Evolutionary conservation across 2,888 invertebrate species (phyloP), one percentile per base, ranked within the genome.

Genomic region (Apantesis nais): DNA sequence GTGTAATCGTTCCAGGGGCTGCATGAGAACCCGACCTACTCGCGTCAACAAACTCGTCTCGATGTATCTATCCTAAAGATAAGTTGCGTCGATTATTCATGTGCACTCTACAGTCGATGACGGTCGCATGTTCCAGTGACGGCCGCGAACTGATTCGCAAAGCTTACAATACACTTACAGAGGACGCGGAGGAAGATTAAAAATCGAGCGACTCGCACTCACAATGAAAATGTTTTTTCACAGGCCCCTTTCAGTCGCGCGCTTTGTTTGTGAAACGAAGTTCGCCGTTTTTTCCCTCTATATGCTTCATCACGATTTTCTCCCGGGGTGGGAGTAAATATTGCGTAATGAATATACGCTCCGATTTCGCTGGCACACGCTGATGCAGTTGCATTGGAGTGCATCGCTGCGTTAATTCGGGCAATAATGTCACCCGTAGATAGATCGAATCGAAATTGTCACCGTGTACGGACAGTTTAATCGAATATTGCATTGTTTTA

Each of bases 151-250:
- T 88, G 89, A 88, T 87, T 87, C 83, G 83, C 86, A 88, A 90
- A 89, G 89, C 90, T 86, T 85, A 90, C 91, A 92, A 92, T 92
- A 92, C 92, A 94, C 92, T 93, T 92, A 91, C 89, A 88, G 89
- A 88, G 86, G 87, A 88, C 85, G 86, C 83, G 83, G 80, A 85
- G 89, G 89, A 89, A 94, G 93, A 94, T 94, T 94, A 94, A 94
- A 94, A 94, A 94, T 93, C 93, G 93, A 93, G 93, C 91, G 92
- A 90, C 87, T 90, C 86, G 85, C 90, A 91, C 92, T 89, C 94
- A 94, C 94, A 94, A 94, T 94, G 93, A 93, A 91, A 93, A 93
- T 92, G 92, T 93, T 94, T 93, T 92, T 93, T 90, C 91, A 87
- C 89, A 89, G 89, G 89, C 90, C 93, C 90, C 90, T 92, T 92